Base-by-base conservation (phyloP, 2,113 vertebrate genomes). In the Aegithalos caudatus region DNA sequence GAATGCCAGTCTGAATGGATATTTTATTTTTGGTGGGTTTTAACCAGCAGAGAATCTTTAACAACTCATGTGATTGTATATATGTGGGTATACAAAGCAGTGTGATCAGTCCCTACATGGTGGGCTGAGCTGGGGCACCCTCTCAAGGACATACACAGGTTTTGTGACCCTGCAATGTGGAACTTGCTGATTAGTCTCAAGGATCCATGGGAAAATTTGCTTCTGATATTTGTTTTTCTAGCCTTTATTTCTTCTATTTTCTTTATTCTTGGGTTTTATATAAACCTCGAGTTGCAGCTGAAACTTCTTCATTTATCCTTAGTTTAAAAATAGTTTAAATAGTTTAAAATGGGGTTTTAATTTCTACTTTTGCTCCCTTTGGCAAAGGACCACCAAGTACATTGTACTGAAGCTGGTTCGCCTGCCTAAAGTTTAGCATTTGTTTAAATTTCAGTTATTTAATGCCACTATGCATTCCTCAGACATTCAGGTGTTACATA, bases 401-500 rank as follows among this genome's bases (percentile, higher is more conserved):
- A 1, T 56, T 40, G 14, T 44, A 5, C 56, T 48, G 71, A 77
- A 70, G 23, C 38, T 12, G 11, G 8, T 73, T 54, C 15, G 50
- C 40, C 16, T 53, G 23, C 45, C 31, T 33, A 1, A 81, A 76
- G 18, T 60, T 87, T 61, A 65, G 8, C 2, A 0, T 60, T 73
- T 54, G 7, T 81, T 93, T 56, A 64, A 86, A 64, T 91, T 84
- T 84, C 28, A 28, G 28, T 85, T 79, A 37, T 53, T 91, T 82
- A 69, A 33, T 60, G 37, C 7, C 28, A 44, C 28, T 4, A 11
- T 5, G 12, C 20, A 25, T 72, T 67, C 40, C n/a, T 82, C 44
- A 69, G 65, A 67, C 79, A 86, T 37, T 58, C 70, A 76, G 40
- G 70, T 79, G 44, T 67, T 91, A 16, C 12, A 23, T 7, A 3